Conservation (phyloP, 2,113 vertebrate species). For the Cyphomyrus plagiostoma region DNA sequence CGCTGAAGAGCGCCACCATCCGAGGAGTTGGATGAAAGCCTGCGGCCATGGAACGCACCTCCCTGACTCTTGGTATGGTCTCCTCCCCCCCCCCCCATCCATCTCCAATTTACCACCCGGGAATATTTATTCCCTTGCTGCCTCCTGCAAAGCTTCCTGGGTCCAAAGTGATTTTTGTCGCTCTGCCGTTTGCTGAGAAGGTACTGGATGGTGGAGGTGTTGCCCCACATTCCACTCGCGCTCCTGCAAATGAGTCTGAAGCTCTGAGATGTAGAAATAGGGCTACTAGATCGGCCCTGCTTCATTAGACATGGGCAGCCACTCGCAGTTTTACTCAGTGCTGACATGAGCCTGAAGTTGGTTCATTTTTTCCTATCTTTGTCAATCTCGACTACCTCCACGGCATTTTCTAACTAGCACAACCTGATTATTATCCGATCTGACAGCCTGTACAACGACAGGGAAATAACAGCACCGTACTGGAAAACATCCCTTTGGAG, state of each 20-base stretch:
- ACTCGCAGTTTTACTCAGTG: not conserved
- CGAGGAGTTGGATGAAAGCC: not conserved
- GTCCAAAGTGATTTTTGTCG: constrained; percentile 11
- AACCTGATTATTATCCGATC: not conserved
- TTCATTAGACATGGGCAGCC: not conserved
- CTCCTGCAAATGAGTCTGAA: not conserved
- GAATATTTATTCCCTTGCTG: constrained; percentile 14
- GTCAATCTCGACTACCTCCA: not conserved
- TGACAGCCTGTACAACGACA: not conserved
- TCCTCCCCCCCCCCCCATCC: too few relatives aligned
- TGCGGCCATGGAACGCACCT: not conserved
- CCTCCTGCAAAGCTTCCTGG: not conserved
- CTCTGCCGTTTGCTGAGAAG: constrained; percentile 13
- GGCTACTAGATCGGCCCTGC: not conserved
- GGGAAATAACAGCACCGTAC: not conserved
- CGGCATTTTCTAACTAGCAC: not conserved
- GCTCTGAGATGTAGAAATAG: not conserved
- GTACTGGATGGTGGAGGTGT: not conserved
- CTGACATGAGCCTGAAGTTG: not conserved
- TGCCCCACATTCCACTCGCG: not conserved
- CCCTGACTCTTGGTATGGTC: not conserved
- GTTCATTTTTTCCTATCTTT: not conserved
- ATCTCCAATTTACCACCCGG: not conserved
- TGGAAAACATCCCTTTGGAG: not conserved
- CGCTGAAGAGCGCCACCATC: not conserved